Conservation (phyloP, 2,888 invertebrate species). For the Odontomyia ornata region DNA sequence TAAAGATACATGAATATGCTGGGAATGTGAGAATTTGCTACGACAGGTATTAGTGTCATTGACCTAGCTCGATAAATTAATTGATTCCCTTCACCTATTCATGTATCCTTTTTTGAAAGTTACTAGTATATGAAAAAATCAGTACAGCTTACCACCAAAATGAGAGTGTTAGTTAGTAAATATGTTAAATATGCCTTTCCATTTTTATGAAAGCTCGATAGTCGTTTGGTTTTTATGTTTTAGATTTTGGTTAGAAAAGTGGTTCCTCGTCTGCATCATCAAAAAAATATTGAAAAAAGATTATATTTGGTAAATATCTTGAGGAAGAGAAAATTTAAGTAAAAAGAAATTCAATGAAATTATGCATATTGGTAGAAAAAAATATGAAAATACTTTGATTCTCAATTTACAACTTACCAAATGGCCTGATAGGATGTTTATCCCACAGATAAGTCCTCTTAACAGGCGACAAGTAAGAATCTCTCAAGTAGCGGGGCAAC, state of each 20-base stretch:
- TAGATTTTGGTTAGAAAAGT: conserved; percentile 11
- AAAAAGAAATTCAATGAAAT: neutral
- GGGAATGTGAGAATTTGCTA: neutral
- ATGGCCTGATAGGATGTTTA: conserved; percentile 88
- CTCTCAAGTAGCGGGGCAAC: conserved; percentile 79
- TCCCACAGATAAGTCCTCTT: conserved; percentile 92
- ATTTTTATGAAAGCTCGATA: conserved; percentile 11
- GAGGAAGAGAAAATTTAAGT: neutral
- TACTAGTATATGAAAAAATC: neutral
- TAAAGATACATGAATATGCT: neutral
- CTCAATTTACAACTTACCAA: conserved; percentile 73
- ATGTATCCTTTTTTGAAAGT: neutral
- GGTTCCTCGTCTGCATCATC: conserved; percentile 16
- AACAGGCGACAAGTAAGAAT: conserved; percentile 89
- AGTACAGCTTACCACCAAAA: conserved; percentile 20
- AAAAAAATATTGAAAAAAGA: neutral
- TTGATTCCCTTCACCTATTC: neutral
- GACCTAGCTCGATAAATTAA: neutral
- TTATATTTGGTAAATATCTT: neutral
- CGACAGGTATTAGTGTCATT: neutral
- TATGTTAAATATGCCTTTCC: conserved; percentile 18
- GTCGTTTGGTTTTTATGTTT: neutral
- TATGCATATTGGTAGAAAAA: neutral
- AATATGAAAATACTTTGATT: neutral
- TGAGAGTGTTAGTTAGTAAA: conserved; percentile 22